These are phyloP conservation scores for Serranus cabrilla DNA, from an alignment of 2,797 vertebrate species.

Conservation along the genomic window DNA sequence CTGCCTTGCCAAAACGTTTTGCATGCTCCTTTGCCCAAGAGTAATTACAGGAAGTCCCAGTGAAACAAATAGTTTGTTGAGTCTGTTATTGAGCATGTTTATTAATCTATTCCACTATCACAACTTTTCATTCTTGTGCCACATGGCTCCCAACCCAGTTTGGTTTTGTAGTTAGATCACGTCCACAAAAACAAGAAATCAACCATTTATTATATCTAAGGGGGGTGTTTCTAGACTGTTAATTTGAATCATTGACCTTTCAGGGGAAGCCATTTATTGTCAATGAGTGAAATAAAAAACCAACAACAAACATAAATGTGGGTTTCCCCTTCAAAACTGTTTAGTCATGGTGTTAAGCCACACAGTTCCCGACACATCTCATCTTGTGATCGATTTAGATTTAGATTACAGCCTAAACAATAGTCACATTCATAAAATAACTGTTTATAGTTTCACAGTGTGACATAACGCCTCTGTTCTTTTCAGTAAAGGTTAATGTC, in stretches of 20 bases:
- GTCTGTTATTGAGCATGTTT: no score
- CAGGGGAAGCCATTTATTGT: no score
- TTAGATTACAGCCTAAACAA: background rate
- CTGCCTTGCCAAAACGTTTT: no score
- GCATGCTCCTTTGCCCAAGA: no score
- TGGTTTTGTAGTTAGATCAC: no score
- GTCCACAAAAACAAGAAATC: no score
- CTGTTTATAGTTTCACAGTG: background rate
- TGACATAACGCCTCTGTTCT: background rate
- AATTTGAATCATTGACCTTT: background rate
- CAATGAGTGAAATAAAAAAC: background rate
- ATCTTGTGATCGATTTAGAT: background rate
- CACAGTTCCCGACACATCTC: background rate
- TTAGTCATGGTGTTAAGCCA: background rate
- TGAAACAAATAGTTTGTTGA: no score
- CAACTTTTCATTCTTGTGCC: no score
- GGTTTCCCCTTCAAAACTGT: background rate
- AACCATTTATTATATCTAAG: no score
- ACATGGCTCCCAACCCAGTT: no score
- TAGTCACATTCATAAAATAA: background rate
- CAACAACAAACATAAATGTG: background rate
- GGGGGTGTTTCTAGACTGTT: background rate
- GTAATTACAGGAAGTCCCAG: no score
- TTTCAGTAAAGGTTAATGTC: background rate
- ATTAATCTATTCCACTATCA: no score